A percentile compares a stretch with the other conserved stretches of the same genome.
These are phyloP conservation scores for Trissolcus basalis DNA, from an alignment of 1,140 invertebrate species.

Conservation along the genomic window DNA sequence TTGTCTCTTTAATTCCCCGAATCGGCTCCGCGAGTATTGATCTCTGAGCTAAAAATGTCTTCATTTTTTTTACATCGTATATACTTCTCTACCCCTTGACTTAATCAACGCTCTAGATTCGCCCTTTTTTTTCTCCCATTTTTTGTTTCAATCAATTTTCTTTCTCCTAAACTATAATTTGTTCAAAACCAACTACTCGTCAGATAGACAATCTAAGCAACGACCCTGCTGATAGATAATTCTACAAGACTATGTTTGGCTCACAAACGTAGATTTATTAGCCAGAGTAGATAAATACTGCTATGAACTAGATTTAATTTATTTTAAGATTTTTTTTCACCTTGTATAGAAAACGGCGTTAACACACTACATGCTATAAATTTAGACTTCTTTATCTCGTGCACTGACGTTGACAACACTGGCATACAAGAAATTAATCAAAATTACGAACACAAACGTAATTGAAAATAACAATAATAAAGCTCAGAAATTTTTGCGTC, in stretches of 20 bases:
- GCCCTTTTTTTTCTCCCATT: too few relatives aligned
- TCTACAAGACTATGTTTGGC: slow-evolving; percentile 40
- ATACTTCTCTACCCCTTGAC: too few relatives aligned
- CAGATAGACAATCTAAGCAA: slow-evolving; percentile 17
- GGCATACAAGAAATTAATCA: slow-evolving; percentile 14
- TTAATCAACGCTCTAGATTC: too few relatives aligned
- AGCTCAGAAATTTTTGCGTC: too few relatives aligned
- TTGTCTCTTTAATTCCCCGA: neutral
- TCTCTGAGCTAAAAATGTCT: too few relatives aligned
- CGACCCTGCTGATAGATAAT: slow-evolving; percentile 36
- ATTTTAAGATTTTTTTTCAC: slow-evolving; percentile 57
- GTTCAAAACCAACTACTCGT: too few relatives aligned
- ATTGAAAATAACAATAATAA: too few relatives aligned
- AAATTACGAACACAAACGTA: too few relatives aligned
- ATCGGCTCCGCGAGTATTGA: slow-evolving; percentile 21
- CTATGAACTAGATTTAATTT: slow-evolving; percentile 57
- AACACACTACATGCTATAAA: slow-evolving; percentile 59
- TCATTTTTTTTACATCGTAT: too few relatives aligned
- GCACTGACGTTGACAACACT: slow-evolving; percentile 34
- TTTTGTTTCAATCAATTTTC: too few relatives aligned
- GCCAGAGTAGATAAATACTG: slow-evolving; percentile 54
- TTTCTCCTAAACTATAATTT: too few relatives aligned
- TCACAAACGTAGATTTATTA: slow-evolving; percentile 65
- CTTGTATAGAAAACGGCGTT: slow-evolving; percentile 37
- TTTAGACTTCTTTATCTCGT: slow-evolving; percentile 51